Evolutionary conservation across 2,797 vertebrate genomes (phyloP).

Genomic region (Thripadectes ignobilis): DNA sequence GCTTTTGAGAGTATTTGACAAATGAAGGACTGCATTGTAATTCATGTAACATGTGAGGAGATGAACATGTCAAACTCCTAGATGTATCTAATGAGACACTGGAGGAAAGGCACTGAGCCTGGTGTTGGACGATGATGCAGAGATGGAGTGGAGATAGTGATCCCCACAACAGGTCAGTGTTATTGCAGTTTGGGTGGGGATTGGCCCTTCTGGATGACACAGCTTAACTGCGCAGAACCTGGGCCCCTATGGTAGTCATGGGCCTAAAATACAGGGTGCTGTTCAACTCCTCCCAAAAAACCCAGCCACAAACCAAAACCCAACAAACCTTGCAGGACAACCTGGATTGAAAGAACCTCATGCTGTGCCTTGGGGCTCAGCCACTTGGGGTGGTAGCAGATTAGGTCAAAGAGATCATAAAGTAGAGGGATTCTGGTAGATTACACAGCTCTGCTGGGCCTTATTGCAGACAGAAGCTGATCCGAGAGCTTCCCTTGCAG

Average conservation of each 20-base stretch:
- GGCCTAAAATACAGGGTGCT: neutral
- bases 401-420: neutral
- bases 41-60: neutral
- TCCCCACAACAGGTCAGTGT: neutral
- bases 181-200: accelerated
- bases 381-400: neutral
- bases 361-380: neutral
- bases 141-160: neutral
- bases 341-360: accelerated
- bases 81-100: neutral
- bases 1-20: neutral
- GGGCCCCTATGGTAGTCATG: accelerated
- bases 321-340: neutral
- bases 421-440: neutral
- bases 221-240: neutral
- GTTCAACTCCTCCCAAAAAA: neutral
- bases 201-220: neutral
- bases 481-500: neutral
- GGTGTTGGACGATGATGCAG: neutral
- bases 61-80: neutral
- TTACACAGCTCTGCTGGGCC: neutral
- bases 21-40: neutral
- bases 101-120: neutral
- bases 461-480: neutral
- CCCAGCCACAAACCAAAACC: neutral